Base-by-base conservation (phyloP, 1,140 invertebrate species). In the Spodoptera frugiperda region DNA sequence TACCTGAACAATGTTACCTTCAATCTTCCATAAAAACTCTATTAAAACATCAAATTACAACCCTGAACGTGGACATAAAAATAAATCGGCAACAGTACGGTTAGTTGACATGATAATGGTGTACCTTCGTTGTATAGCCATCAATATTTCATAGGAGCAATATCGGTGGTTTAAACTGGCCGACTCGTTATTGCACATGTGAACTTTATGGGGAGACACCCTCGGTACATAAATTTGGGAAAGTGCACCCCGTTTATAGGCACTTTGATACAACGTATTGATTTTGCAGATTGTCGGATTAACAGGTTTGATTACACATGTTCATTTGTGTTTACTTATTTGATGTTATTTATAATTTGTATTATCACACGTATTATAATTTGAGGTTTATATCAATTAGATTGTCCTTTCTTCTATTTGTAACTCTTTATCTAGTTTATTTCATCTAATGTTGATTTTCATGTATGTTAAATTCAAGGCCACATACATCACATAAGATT, bases 141-240 rank as follows among this genome's bases (percentile, higher is more conserved):
- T 89, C 87, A 89, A 91, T 91, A 91, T 93, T 91, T 93, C 89
- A 91, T 89, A 89, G 77, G 81, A 83, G 85, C 84, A 89, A 90
- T 91, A 91, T 91, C 81, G 82, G 77, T 78, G 89, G 90, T 91
- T 93, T 91, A 91, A 92, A 92, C 89, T 83, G 88, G 84, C 85
- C 89, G 85, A 87, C 68, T 88, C 88, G 87, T 88, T 91, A 93
- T 88, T 88, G 89, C 89, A 89, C 88, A 91, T 91, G 83, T 89
- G 89, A 93, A 89, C 88, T 90, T 91, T 91, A 92, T 93, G 85
- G 90, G 87, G 90, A 81, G 77, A 84, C 87, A 89, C 91, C 91
- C 89, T 87, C 82, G 84, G 76, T 86, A 92, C 88, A 93, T 93
- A 93, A 91, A 93, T 92, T 91, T 90, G 78, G 86, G 85, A 84